Evolutionary conservation across 2,113 vertebrate species (phyloP).

Genomic region (Forbesichthys papilliferus): DNA sequence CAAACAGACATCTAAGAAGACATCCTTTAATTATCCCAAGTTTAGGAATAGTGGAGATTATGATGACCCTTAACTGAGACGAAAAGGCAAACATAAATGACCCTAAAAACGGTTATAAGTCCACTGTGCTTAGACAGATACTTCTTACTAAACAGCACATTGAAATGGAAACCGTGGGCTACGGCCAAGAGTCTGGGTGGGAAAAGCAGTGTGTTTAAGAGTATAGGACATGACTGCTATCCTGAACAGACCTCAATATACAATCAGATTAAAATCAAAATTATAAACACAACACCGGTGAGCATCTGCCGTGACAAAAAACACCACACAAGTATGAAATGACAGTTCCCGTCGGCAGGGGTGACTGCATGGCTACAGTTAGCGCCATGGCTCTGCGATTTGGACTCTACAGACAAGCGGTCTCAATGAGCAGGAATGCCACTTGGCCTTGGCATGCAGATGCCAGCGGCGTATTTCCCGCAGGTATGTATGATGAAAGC

Average conservation of each 20-base stretch:
- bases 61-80: conserved; percentile 35
- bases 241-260: conserved; percentile 18
- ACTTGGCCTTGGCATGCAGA: conserved; percentile 33
- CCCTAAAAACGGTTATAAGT: conserved; percentile 31
- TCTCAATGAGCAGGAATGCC: conserved; percentile 25
- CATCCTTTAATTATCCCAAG: conserved; percentile 18
- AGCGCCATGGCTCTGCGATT: conserved; percentile 26
- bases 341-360: conserved; percentile 6
- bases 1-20: conserved; percentile 38
- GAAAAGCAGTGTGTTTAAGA: conserved; percentile 35
- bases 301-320: background rate
- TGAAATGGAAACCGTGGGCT: conserved; percentile 47
- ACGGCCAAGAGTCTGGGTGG: conserved; percentile 45
- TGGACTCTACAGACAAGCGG: conserved; percentile 49
- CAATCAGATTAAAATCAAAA: background rate
- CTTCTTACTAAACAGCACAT: conserved; percentile 44
- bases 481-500: conserved; percentile 49
- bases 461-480: conserved; percentile 53
- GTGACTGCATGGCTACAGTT: background rate
- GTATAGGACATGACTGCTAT: conserved; percentile 22
- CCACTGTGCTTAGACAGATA: conserved; percentile 29
- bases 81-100: conserved; percentile 39
- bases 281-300: background rate
- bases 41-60: conserved; percentile 40
- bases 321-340: conserved; percentile 19